Conservation (phyloP, 1,140 invertebrate species). For the Drosophila melanica region DNA sequence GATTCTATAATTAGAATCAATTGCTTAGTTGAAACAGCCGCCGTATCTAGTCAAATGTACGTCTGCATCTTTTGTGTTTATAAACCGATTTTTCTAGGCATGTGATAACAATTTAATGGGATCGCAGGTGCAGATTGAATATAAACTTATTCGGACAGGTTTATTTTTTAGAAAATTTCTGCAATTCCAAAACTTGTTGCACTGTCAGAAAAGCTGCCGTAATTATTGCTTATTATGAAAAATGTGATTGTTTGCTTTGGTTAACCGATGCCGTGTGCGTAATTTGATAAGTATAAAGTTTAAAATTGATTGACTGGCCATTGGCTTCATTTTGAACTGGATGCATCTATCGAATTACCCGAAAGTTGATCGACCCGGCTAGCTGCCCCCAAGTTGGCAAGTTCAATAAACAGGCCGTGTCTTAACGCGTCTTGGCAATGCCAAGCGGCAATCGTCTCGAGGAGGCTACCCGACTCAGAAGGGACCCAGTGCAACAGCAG, state of each 20-base stretch:
- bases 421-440: neutral
- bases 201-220: too few relatives aligned
- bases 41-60: neutral
- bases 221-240: too few relatives aligned
- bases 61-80: too few relatives aligned
- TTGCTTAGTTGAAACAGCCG: neutral
- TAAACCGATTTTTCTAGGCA: too few relatives aligned
- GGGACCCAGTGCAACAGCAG: slow-evolving; percentile 11
- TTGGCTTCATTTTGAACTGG: neutral
- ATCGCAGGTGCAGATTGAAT: too few relatives aligned
- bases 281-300: slow-evolving; percentile 1
- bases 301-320: slow-evolving; percentile 12
- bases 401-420: slow-evolving; percentile 38
- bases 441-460: neutral
- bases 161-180: too few relatives aligned
- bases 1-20: neutral
- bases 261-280: neutral
- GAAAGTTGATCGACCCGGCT: slow-evolving; percentile 31
- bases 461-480: neutral
- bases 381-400: neutral
- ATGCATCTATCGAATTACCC: slow-evolving; percentile 36
- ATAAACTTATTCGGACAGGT: too few relatives aligned
- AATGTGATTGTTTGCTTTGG: neutral
- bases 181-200: neutral
- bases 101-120: too few relatives aligned